phyloP scores from a whole-genome alignment of 2,797 vertebrate species.

The Cossypha heuglini region DNA sequence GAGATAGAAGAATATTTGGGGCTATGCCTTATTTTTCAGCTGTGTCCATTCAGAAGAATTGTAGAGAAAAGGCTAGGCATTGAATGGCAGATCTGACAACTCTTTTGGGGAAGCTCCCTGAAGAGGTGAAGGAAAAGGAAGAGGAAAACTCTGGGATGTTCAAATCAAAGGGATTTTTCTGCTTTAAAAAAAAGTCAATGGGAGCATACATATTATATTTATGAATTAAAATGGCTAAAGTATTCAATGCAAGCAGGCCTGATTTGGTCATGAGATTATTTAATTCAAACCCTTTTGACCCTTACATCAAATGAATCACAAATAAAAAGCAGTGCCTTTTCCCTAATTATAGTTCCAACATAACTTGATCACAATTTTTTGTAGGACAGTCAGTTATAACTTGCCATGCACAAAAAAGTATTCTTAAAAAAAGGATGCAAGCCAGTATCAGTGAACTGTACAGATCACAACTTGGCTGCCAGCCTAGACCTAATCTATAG shows the following conservation, averaged over 20 bases:
- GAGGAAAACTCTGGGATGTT: not conserved
- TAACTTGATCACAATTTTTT: not conserved
- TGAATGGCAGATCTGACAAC: not conserved
- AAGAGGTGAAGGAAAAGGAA: not conserved
- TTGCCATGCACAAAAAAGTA: not conserved
- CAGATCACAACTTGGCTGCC: not conserved
- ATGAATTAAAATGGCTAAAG: not conserved
- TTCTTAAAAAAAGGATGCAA: not conserved
- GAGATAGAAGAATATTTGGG: not conserved
- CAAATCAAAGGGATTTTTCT: not conserved
- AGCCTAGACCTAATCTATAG: not conserved
- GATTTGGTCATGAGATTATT: not conserved
- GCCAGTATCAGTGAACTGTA: not conserved
- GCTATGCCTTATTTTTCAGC: not conserved
- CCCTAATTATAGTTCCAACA: not conserved
- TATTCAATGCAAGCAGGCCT: not conserved
- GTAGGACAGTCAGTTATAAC: not conserved
- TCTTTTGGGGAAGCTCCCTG: not conserved
- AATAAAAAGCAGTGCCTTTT: not conserved
- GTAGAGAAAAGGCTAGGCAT: not conserved
- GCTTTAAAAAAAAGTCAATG: not conserved
- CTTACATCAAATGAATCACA: not conserved
- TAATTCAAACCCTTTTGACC: not conserved
- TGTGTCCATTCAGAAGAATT: not conserved
- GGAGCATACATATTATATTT: not conserved